Evolutionary conservation across 1,140 invertebrate species (phyloP).

Genomic region (Eubasilissa regina): DNA sequence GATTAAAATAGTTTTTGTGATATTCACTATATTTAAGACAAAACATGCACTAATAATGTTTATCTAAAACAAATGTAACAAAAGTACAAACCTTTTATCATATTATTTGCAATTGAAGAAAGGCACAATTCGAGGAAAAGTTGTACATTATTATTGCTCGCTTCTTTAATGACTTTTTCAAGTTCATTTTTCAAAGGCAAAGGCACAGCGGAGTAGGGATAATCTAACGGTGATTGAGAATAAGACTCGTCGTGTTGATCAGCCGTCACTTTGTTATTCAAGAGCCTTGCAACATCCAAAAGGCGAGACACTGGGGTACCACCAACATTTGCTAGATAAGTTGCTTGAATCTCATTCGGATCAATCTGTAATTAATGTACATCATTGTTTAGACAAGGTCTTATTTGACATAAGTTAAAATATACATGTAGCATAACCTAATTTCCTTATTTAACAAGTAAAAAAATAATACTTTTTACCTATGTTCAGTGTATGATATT

Average conservation of each 20-base stretch:
- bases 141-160: conserved; percentile 73
- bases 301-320: conserved; percentile 78
- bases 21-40: no score
- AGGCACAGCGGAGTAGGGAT: conserved; percentile 74
- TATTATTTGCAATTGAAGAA: conserved; percentile 77
- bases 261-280: conserved; percentile 76
- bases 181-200: conserved; percentile 70
- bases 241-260: conserved; percentile 76
- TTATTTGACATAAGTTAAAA: no score
- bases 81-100: conserved; percentile 73
- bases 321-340: conserved; percentile 72
- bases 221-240: conserved; percentile 68
- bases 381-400: no score
- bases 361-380: conserved; percentile 72
- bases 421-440: no score
- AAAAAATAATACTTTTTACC: no score
- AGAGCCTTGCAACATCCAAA: conserved; percentile 76
- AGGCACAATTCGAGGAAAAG: conserved; percentile 79
- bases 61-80: conserved; percentile 47
- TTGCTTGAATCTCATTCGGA: conserved; percentile 71
- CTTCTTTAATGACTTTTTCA: conserved; percentile 73
- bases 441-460: no score
- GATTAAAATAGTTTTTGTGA: conserved; percentile 5
- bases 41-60: no score
- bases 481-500: no score